Evolutionary conservation across 2,113 vertebrate species (phyloP), one percentile per base, ranked within the genome.

Genomic region (Agelaius phoeniceus): DNA sequence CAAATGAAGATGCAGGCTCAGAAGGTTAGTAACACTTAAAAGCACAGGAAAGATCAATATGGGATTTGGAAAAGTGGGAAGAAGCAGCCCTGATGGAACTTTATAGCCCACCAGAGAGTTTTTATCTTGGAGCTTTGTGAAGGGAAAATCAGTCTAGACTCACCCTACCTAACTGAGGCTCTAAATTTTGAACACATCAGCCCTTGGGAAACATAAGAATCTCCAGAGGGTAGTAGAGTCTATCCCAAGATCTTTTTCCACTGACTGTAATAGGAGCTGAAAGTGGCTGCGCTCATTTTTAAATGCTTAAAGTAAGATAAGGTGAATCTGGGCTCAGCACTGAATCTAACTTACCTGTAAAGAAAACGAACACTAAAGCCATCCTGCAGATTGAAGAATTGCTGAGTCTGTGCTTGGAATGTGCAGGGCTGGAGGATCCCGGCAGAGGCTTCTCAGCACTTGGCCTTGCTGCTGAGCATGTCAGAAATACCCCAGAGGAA

Each of bases 21-120:
- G 89, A 95, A 93, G 84, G 65, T 95, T 90, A 85, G 79, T 68
- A 94, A 85, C 85, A 71, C 90, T 93, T 92, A 93, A 93, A 94
- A 89, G 49, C 51, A 67, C 31, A 78, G 44, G 83, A 84, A 94
- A 87, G 61, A 91, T 95, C 92, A 92, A 86, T 86, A 72, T 75
- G 83, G 54, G 93, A 96, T 95, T 94, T 96, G 90, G 87, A 89
- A 51, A 90, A 95, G 88, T 68, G 57, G 37, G 65, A 94, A 93
- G 92, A 80, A 96, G 76, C 27, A 88, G n/a, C 48, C 49, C 68
- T 81, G 85, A 88, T 63, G 83, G 90, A 92, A 84, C 83, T 78
- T 83, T 91, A 92, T 77, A 91, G 61, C 52, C 63, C 92, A 84
- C 83, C 35, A 77, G 92, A 81, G 96, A 93, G 59, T 27, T 88